phyloP scores from a whole-genome alignment of 2,888 invertebrate species.

The Biston betularia region DNA sequence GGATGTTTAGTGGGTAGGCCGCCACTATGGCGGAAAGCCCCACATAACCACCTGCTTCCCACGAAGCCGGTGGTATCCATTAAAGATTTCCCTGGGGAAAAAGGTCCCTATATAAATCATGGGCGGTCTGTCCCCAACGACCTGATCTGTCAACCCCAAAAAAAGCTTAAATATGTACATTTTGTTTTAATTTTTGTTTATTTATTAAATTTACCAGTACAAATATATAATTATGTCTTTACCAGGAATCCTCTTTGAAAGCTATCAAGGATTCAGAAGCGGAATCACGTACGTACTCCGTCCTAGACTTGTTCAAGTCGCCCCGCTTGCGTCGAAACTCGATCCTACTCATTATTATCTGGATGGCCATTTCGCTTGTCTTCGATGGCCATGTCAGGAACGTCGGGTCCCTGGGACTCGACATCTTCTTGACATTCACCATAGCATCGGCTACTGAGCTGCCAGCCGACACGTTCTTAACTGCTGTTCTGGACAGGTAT shows the following conservation, averaged over 20 bases:
- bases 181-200: not conserved
- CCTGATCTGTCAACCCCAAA: no score
- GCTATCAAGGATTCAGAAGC: conserved; percentile 91
- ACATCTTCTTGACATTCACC: conserved; percentile 94
- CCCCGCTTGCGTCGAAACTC: conserved; percentile 92
- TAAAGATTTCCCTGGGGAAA: no score
- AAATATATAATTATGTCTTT: not conserved
- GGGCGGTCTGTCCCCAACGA: no score
- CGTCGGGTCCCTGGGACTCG: conserved; percentile 92
- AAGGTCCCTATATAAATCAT: no score
- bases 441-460: conserved; percentile 93
- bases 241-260: conserved; percentile 88
- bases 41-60: no score
- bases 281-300: conserved; percentile 90
- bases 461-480: conserved; percentile 93
- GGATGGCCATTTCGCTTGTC: conserved; percentile 96
- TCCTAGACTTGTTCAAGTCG: conserved; percentile 92
- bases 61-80: no score
- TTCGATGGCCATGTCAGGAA: conserved; percentile 96
- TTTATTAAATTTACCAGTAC: not conserved
- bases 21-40: no score
- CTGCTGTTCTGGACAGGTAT: conserved; percentile 89
- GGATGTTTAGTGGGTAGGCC: no score
- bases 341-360: conserved; percentile 92
- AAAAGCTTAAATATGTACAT: not conserved